phyloP scores from a whole-genome alignment of 2,797 vertebrate genomes.

The Linurgus olivaceus region DNA sequence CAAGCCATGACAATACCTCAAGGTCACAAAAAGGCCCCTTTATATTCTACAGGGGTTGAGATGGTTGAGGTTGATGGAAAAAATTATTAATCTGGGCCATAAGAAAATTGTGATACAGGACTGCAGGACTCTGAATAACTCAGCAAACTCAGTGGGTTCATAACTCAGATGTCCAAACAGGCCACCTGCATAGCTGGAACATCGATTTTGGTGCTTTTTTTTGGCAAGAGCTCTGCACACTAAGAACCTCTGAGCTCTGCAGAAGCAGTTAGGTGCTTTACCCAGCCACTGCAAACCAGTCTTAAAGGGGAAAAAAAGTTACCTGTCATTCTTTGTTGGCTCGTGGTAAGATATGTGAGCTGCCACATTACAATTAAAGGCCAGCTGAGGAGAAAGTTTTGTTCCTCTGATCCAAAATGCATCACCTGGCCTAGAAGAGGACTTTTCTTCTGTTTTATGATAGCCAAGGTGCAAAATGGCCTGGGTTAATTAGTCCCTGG shows the following conservation, averaged over 20 bases:
- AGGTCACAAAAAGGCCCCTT: neutral
- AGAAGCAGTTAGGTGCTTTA: neutral
- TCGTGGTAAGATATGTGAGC: neutral
- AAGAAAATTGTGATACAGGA: neutral
- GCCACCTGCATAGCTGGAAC: conserved; percentile 10
- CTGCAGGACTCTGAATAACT: neutral
- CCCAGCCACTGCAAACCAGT: neutral
- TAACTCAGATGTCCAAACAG: neutral
- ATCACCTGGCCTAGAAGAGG: neutral
- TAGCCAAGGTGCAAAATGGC: neutral
- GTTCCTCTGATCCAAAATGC: neutral
- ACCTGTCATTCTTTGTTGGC: neutral
- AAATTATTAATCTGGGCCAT: neutral
- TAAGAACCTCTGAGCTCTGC: neutral
- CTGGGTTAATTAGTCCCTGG: neutral
- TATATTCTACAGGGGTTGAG: neutral
- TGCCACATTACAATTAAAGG: neutral
- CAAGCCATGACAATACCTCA: neutral
- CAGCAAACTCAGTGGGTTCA: neutral
- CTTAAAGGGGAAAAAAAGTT: neutral
- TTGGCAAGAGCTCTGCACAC: neutral
- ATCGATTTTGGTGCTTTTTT: accelerated
- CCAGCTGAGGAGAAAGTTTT: neutral
- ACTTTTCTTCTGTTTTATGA: neutral
- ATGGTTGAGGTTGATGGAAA: neutral